phyloP scores from a whole-genome alignment of 2,888 invertebrate genomes.

The Muschampia plurimacula region DNA sequence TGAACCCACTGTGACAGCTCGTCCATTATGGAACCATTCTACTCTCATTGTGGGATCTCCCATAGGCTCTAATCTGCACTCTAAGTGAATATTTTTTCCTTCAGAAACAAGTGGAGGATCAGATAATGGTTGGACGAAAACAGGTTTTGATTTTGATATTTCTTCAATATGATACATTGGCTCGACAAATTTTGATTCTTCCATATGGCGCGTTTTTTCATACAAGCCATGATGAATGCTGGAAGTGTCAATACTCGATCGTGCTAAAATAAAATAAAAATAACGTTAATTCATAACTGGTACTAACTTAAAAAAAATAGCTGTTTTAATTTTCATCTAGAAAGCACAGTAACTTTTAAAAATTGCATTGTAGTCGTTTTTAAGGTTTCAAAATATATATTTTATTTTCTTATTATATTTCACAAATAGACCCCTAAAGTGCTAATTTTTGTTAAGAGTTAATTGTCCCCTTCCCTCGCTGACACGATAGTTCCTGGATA shows the following conservation, averaged over 20 bases:
- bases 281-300: background rate
- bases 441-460: too few relatives aligned
- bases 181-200: conserved; percentile 93
- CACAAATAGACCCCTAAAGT: too few relatives aligned
- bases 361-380: too few relatives aligned
- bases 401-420: too few relatives aligned
- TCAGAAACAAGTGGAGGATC: conserved; percentile 94
- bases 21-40: conserved; percentile 98
- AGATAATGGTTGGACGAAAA: conserved; percentile 95
- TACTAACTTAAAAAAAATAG: too few relatives aligned
- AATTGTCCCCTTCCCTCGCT: too few relatives aligned
- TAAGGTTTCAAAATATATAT: too few relatives aligned
- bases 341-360: too few relatives aligned
- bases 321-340: too few relatives aligned
- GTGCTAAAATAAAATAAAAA: conserved; percentile 86
- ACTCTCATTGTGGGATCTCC: conserved; percentile 98
- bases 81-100: conserved; percentile 95
- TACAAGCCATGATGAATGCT: conserved; percentile 95
- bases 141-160: conserved; percentile 97
- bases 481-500: too few relatives aligned
- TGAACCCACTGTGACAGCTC: conserved; percentile 94
- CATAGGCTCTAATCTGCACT: conserved; percentile 97
- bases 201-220: conserved; percentile 95
- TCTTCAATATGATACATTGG: conserved; percentile 96
- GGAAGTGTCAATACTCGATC: conserved; percentile 94